phyloP scores from a whole-genome alignment of 2,113 vertebrate genomes.

The pig (Sus scrofa) region DNA sequence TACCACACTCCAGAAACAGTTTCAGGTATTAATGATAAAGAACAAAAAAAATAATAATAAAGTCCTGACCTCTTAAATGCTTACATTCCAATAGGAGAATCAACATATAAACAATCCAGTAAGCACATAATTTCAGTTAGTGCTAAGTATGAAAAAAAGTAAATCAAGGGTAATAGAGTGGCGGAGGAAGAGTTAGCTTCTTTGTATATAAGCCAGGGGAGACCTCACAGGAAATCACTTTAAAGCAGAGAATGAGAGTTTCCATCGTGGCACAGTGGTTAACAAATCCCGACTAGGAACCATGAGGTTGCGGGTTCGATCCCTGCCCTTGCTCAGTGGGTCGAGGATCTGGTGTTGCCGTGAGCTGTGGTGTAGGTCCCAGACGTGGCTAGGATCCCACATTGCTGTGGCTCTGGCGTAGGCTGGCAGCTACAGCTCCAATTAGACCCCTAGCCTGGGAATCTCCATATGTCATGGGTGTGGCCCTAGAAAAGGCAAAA shows the following conservation, averaged over 20 bases:
- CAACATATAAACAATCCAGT: not conserved
- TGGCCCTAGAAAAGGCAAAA: too few species aligned
- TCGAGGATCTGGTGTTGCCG: too few species aligned
- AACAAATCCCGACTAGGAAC: too few species aligned
- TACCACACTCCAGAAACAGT: not conserved
- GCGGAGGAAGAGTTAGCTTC: not conserved
- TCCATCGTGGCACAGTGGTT: too few species aligned
- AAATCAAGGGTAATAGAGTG: not conserved
- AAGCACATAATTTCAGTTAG: not conserved
- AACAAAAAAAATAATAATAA: slow-evolving; percentile 11
- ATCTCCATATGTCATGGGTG: too few species aligned
- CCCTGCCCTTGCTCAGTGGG: too few species aligned
- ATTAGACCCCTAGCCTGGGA: too few species aligned
- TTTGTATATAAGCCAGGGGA: not conserved
- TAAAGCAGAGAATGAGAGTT: not conserved
- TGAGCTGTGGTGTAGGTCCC: too few species aligned
- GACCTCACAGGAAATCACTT: not conserved
- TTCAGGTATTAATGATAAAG: not conserved
- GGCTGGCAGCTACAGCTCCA: too few species aligned
- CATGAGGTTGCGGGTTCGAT: too few species aligned
- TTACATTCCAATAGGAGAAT: slow-evolving; percentile 4
- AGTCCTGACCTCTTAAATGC: not conserved
- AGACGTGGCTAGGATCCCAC: too few species aligned
- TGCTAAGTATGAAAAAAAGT: not conserved
- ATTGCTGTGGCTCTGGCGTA: too few species aligned